Conservation (phyloP, 2,113 vertebrate genomes). For the Myodes glareolus region DNA sequence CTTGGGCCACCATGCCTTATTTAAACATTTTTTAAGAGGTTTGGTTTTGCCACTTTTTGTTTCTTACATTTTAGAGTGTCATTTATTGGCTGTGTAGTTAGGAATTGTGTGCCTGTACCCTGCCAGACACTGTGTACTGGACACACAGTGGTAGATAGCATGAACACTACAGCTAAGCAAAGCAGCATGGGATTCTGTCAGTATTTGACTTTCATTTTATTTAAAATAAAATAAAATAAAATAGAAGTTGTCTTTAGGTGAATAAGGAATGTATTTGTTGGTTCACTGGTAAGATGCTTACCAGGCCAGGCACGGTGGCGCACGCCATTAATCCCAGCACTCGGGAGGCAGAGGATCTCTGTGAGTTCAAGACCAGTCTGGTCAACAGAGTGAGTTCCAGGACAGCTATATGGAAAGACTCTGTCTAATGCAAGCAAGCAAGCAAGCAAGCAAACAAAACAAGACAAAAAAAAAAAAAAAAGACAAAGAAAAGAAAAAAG, state of each 20-base stretch:
- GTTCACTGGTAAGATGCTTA: neutral
- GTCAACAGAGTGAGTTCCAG: too few species aligned
- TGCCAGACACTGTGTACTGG: neutral
- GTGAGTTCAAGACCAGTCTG: too few species aligned
- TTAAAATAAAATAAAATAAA: constrained; percentile 1
- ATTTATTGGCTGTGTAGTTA: neutral
- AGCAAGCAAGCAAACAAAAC: too few species aligned
- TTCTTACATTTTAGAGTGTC: neutral
- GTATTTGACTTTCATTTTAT: constrained; percentile 37
- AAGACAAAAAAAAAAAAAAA: too few species aligned
- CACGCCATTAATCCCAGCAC: too few species aligned
- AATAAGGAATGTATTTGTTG: constrained; percentile 31
- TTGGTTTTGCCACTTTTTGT: neutral
- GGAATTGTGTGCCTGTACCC: too few species aligned
- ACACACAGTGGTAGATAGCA: neutral
- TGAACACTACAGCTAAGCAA: neutral
- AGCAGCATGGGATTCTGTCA: neutral
- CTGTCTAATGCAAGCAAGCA: too few species aligned
- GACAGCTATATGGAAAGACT: too few species aligned
- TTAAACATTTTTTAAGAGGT: neutral
- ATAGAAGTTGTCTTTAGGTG: neutral
- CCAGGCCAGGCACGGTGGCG: neutral
- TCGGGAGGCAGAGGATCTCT: too few species aligned
- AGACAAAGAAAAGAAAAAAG: too few species aligned
- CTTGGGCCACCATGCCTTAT: neutral